A percentile compares a stretch with the other conserved stretches of the same genome.
phyloP scores from a whole-genome alignment of 2,888 invertebrate genomes.

The Ametastegia equiseti region DNA sequence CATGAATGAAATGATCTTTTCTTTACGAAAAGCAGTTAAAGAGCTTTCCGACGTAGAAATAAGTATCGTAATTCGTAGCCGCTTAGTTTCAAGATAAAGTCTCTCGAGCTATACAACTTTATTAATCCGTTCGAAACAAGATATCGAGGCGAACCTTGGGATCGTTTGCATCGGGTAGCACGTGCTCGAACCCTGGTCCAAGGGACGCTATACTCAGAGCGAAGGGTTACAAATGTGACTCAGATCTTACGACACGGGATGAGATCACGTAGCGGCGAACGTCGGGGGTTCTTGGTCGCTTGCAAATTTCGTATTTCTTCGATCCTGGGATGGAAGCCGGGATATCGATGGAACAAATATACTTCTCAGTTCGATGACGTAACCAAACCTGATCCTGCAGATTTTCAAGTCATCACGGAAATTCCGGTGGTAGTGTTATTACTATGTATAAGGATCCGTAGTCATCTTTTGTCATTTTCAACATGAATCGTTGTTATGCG shows the following conservation, averaged over 20 bases:
- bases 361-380: background rate
- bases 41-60: background rate
- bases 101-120: constrained; percentile 1
- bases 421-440: no score
- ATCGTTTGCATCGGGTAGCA: constrained; percentile 40
- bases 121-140: constrained; percentile 39
- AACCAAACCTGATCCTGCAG: background rate
- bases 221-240: constrained; percentile 34
- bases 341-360: background rate
- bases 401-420: no score
- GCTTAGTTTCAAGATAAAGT: background rate
- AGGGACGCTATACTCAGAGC: background rate
- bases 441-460: background rate
- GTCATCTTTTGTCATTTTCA: background rate
- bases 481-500: background rate
- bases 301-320: constrained; percentile 28
- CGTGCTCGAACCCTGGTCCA: constrained; percentile 26
- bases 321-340: background rate
- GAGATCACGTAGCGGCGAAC: constrained; percentile 28
- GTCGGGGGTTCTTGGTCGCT: constrained; percentile 14
- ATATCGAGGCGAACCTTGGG: background rate
- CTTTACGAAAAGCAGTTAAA: no score
- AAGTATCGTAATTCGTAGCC: constrained; percentile 2
- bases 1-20: background rate
- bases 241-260: constrained; percentile 23